Evolutionary conservation across 2,888 invertebrate genomes (phyloP), one percentile per base, ranked within the genome.

Genomic region (Drosophila formosana): DNA sequence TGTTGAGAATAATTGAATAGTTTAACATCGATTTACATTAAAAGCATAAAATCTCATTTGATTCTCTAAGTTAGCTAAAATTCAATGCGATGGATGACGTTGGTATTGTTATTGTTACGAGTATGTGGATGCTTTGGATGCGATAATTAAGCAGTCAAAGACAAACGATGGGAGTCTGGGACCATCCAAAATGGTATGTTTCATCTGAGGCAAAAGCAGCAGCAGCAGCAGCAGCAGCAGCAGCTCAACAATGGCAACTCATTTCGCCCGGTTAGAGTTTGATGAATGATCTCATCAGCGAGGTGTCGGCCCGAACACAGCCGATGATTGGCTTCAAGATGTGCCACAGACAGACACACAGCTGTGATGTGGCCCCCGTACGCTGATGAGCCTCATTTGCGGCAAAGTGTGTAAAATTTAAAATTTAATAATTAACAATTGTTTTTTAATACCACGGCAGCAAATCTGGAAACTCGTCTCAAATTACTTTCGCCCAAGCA

Each of bases 251-350:
- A 90, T 85, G 78, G 87, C 78, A 88, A 89, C 87, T 90, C 90
- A 90, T 90, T 90, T 90, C 73, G 80, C 79, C 73, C 80, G 75
- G 78, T 83, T 78, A 67, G 66, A 72, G 78, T 75, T 82, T 90
- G 90, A 91, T 90, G 90, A 90, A 91, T 91, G 90, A 91, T 87
- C 90, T 90, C 91, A 91, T 91, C 90, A 90, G 80, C 76, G 80
- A 91, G 90, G 89, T 91, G 90, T 90, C 90, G 84, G 85, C 75
- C 47, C 56, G 70, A 72, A 69, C 82, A 72, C 80, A 83, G 56
- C 53, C 81, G 83, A 79, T 81, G 87, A 83, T 82, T 78, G 78
- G 68, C 67, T 57, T n/a, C 55, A 64, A 72, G 65, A 57, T 58
- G 43, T 49, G 65, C 43, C 66, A 39, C 25, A 67, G 51, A 30